Conservation (phyloP, 2,797 vertebrate species). For the Sebastes iracundus region DNA sequence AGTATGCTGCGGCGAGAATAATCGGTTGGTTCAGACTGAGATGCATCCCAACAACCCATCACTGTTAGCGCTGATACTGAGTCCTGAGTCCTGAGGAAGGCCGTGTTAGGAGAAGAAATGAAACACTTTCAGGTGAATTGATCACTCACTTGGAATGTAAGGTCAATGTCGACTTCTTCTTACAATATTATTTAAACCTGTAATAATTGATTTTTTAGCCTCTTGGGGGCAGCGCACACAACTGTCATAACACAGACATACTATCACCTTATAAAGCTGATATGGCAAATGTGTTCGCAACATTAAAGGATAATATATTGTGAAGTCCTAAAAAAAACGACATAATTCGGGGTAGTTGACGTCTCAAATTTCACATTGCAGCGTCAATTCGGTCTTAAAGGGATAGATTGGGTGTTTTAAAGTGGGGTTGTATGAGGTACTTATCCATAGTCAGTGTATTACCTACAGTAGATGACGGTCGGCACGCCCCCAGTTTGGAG, state of each 20-base stretch:
- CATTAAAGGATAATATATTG: not conserved
- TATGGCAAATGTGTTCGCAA: not conserved
- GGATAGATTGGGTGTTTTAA: too few species aligned
- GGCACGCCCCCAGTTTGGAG: too few species aligned
- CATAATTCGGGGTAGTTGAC: too few species aligned
- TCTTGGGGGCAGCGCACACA: not conserved
- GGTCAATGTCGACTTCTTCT: not conserved
- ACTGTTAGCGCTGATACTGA: constrained; percentile 8
- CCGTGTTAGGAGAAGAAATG: not conserved
- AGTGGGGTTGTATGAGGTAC: too few species aligned
- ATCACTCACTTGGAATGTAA: not conserved
- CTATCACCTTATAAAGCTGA: not conserved
- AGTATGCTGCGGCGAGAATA: constrained; percentile 48
- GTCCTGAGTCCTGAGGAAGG: not conserved
- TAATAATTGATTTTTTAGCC: not conserved
- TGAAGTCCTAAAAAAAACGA: too few species aligned
- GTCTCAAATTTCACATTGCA: too few species aligned
- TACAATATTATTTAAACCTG: not conserved
- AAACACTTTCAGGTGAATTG: not conserved
- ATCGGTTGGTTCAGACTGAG: constrained; percentile 44
- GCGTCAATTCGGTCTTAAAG: too few species aligned
- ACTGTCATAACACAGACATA: not conserved
- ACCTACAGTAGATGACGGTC: too few species aligned
- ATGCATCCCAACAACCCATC: constrained; percentile 32
- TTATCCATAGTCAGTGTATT: too few species aligned